These are phyloP conservation scores for Heliconius hewitsoni DNA, from an alignment of 1,140 invertebrate genomes.

Conservation along the genomic window DNA sequence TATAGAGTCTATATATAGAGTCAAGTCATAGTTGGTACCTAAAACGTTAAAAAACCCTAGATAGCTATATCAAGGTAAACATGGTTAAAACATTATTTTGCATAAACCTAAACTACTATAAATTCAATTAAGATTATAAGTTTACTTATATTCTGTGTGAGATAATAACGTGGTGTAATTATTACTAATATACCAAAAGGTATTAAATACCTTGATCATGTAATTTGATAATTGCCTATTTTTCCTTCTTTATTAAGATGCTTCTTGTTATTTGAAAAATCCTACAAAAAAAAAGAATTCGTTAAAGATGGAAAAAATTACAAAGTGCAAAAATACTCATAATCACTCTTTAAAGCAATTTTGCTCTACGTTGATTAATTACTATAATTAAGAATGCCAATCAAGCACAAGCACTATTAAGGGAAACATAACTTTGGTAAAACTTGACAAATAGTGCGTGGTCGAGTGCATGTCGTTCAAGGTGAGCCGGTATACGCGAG, in stretches of 20 bases:
- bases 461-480: conserved; percentile 44
- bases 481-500: conserved; percentile 37
- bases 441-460: conserved; percentile 30
- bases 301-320: too few species aligned
- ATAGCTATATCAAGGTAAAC: not conserved
- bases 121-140: not conserved
- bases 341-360: not conserved
- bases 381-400: not conserved
- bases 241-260: too few species aligned
- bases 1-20: not conserved
- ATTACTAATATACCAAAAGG: too few species aligned
- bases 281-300: too few species aligned
- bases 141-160: not conserved
- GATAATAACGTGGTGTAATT: not conserved
- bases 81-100: not conserved
- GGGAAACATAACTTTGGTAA: conserved; percentile 2
- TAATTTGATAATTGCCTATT: too few species aligned
- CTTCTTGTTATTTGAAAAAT: too few species aligned
- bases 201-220: too few species aligned
- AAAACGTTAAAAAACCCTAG: not conserved
- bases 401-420: not conserved
- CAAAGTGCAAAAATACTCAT: not conserved
- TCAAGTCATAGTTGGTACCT: not conserved
- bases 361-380: not conserved
- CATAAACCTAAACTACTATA: not conserved